phyloP scores from a whole-genome alignment of 2,797 vertebrate species.

The Margarornis squamiger region DNA sequence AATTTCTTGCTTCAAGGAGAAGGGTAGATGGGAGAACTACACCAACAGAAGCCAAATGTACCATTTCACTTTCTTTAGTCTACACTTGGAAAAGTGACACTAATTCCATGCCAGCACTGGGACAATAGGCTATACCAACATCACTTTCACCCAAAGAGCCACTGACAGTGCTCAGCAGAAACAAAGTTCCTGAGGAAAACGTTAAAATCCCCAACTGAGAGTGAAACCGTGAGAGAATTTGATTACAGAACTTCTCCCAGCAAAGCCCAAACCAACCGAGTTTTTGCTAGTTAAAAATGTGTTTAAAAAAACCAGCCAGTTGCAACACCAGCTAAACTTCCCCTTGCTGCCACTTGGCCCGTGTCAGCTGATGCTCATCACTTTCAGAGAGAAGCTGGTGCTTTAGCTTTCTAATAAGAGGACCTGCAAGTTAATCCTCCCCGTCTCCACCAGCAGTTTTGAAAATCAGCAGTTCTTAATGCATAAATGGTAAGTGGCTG shows the following conservation, averaged over 20 bases:
- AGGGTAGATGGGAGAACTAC: neutral
- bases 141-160: neutral
- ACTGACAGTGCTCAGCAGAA: neutral
- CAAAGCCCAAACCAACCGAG: neutral
- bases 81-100: neutral
- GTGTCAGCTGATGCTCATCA: conserved; percentile 23
- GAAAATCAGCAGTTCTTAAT: neutral
- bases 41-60: neutral
- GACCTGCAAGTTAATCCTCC: neutral
- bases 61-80: neutral
- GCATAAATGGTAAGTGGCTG: conserved; percentile 69
- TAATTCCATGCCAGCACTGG: neutral
- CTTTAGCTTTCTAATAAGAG: conserved; percentile 58
- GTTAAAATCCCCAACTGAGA: neutral
- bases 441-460: neutral
- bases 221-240: neutral
- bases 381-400: conserved; percentile 53
- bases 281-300: neutral
- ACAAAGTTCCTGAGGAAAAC: neutral
- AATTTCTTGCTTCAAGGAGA: neutral
- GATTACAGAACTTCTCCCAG: neutral
- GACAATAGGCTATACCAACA: neutral
- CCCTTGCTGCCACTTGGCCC: neutral
- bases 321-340: conserved; percentile 53
- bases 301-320: neutral